Evolutionary conservation across 1,140 invertebrate species (phyloP).

Genomic region (Procambarus virginalis): DNA sequence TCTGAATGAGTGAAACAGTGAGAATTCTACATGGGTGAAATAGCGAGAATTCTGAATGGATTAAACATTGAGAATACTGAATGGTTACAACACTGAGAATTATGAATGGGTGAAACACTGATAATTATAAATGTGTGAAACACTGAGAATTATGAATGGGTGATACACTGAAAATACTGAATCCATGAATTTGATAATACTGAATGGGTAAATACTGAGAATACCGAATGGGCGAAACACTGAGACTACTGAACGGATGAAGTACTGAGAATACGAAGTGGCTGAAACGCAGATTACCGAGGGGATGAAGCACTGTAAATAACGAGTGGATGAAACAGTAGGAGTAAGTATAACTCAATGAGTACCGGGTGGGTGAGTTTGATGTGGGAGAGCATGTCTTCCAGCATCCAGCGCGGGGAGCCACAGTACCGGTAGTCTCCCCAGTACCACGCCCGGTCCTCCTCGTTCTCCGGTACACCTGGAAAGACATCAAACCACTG

Average conservation of each 20-base stretch:
- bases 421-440: slow-evolving; percentile 86
- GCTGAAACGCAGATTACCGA: not conserved
- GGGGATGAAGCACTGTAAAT: not conserved
- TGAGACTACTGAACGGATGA: not conserved
- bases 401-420: slow-evolving; percentile 80
- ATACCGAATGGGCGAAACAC: not conserved
- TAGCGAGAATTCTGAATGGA: no score
- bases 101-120: no score
- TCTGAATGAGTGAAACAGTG: no score
- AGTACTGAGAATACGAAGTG: no score
- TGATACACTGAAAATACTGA: no score
- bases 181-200: no score
- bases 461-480: not conserved
- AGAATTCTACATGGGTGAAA: no score
- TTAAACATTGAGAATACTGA: no score
- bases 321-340: not conserved
- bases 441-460: slow-evolving; percentile 82
- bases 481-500: not conserved
- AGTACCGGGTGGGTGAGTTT: slow-evolving; percentile 70
- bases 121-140: no score
- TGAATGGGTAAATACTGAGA: not conserved
- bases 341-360: not conserved
- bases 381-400: slow-evolving; percentile 76
- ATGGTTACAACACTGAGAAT: no score
- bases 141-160: no score